These are phyloP conservation scores for Ischnus inquisitorius DNA, from an alignment of 2,888 invertebrate genomes.

Conservation along the genomic window DNA sequence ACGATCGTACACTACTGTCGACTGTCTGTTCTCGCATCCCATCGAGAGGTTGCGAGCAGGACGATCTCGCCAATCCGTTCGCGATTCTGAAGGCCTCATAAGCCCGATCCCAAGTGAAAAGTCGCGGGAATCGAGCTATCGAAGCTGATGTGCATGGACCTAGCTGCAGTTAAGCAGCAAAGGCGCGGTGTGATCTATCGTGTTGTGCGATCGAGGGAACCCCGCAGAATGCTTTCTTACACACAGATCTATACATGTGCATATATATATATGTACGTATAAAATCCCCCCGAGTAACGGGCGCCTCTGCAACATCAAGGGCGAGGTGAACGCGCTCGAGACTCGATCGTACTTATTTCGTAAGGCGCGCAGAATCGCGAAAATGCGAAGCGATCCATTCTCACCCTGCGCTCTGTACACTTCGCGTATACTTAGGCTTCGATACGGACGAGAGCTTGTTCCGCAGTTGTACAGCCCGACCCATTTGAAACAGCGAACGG, in stretches of 20 bases:
- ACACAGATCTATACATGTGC: constrained; percentile 6
- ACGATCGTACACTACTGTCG: constrained; percentile 12
- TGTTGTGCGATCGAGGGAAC: constrained; percentile 77
- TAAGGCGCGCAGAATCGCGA: constrained; percentile 52
- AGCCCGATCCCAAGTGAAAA: constrained; percentile 62
- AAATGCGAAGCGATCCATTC: constrained; percentile 53
- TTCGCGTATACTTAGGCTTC: constrained; percentile 14
- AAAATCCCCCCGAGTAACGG: constrained; percentile 33
- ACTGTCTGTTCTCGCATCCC: constrained; percentile 39
- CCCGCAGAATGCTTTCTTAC: constrained; percentile 54
- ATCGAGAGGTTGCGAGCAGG: constrained; percentile 62
- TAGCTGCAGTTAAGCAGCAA: constrained; percentile 57
- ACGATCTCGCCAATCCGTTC: constrained; percentile 60
- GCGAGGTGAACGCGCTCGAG: constrained; percentile 57
- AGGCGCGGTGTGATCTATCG: constrained; percentile 68
- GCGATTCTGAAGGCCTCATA: constrained; percentile 51
- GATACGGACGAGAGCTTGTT: constrained; percentile 36
- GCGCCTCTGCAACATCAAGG: constrained; percentile 56
- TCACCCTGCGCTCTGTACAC: constrained; percentile 27
- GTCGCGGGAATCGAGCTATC: constrained; percentile 64
- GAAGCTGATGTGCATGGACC: constrained; percentile 49
- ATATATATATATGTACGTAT: constrained; percentile 5
- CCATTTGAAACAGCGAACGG: constrained; percentile 29
- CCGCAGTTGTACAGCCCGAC: constrained; percentile 9
- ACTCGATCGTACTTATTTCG: constrained; percentile 61